phyloP scores from a whole-genome alignment of 2,888 invertebrate species.

The Mythimna loreyi region DNA sequence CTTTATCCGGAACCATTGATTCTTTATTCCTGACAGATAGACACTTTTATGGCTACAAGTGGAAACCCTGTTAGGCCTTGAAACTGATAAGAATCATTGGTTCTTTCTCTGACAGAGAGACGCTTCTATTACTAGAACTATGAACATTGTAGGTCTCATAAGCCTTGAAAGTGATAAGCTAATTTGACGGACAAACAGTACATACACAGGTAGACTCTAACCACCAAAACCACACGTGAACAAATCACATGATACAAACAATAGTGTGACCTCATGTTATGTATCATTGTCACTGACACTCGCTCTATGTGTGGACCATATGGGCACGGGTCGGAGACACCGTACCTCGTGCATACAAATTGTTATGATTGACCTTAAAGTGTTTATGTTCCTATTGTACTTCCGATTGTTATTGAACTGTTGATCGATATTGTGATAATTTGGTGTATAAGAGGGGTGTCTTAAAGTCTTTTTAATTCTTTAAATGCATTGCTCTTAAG shows the following conservation, averaged over 20 bases:
- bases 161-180: background rate
- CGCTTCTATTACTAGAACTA: background rate
- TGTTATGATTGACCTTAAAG: conserved; percentile 71
- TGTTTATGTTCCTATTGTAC: conserved; percentile 70
- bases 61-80: too few species aligned
- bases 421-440: conserved; percentile 19
- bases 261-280: conserved; percentile 78
- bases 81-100: too few species aligned
- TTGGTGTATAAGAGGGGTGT: conserved; percentile 12
- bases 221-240: conserved; percentile 47
- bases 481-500: background rate
- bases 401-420: conserved; percentile 70
- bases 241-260: conserved; percentile 70
- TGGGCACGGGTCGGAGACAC: conserved; percentile 56
- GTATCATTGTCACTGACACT: conserved; percentile 71
- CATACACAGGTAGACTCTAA: background rate
- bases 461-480: background rate
- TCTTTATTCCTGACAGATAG: too few species aligned
- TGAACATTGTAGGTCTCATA: background rate
- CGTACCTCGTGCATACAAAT: conserved; percentile 71
- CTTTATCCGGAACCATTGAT: too few species aligned
- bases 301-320: conserved; percentile 38
- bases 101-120: too few species aligned
- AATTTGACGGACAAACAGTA: background rate
- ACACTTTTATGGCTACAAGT: too few species aligned